Base-by-base conservation (phyloP, 2,113 vertebrate genomes). In the Melanerpes formicivorus region DNA sequence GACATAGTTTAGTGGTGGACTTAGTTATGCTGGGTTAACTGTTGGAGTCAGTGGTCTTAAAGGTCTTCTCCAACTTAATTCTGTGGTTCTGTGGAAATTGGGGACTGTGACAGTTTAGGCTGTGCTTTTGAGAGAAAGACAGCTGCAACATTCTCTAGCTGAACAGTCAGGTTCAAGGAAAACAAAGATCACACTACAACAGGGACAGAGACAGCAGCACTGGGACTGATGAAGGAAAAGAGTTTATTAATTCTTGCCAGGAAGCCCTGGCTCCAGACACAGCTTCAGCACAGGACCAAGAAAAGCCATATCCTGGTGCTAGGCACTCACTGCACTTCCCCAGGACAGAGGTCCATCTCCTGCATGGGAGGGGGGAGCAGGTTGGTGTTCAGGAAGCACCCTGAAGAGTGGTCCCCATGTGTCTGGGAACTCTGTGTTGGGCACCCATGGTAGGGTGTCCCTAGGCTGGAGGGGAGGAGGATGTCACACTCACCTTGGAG, bases 301-400 rank as follows among this genome's bases (percentile, higher is more conserved):
- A 17, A 48, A 54, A 90, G 27, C 19, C 0, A 0, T 42, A 30
- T 3, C 18, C 32, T 7, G 48, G 32, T 23, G 18, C 18, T 2
- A 4, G 42, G 55, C 13, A 7, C 59, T 64, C 73, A 9, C 23
- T 2, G 62, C 0, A 3, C 14, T 30, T 40, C 25, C 30, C 21
- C 0, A 2, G 23, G 27, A n/a, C 10, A 3, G 10, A 1, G 23
- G 3, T 42, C 13, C 34, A 22, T 40, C 59, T 48, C 10, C 11
- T 9, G 1, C 0, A 0, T 0, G 8, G 32, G 69, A 48, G 63
- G 14, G 30, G 21, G 73, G 3, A 58, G 11, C 52, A 37, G n/a
- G 13, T 21, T 12, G 37, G 10, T 23, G 32, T 66, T 80, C 40
- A 52, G 60, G 22, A 84, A 59, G 18, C 17, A 32, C 18, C 58